Evolutionary conservation across 2,113 vertebrate species (phyloP).

Genomic region (Zosterops borbonicus): DNA sequence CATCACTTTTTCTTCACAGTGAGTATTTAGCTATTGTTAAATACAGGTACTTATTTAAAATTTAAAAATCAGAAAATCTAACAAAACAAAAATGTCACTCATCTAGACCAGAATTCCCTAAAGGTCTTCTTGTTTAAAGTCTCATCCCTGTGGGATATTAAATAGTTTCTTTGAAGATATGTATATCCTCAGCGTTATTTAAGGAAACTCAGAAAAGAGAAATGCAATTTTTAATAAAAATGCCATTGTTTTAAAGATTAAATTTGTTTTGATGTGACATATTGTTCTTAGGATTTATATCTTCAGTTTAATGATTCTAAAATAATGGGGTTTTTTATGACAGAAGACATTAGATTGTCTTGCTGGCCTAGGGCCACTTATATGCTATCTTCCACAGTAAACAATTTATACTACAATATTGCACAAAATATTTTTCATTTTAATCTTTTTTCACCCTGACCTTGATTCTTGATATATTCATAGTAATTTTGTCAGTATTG

Average conservation of each 20-base stretch:
- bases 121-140: neutral
- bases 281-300: neutral
- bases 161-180: neutral
- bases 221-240: neutral
- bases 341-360: neutral
- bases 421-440: neutral
- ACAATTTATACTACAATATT: neutral
- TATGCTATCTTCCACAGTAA: neutral
- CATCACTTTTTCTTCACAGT: conserved; percentile 13
- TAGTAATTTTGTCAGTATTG: neutral
- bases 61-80: neutral
- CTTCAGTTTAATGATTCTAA: neutral
- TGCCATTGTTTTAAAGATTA: neutral
- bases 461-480: neutral
- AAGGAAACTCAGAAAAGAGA: neutral
- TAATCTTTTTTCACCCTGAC: neutral
- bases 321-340: neutral
- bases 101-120: neutral
- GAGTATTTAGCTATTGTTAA: neutral
- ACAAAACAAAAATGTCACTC: neutral
- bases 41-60: neutral
- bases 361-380: neutral
- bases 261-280: neutral
- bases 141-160: neutral
- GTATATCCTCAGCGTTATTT: neutral